Conservation (phyloP, 2,797 vertebrate species). For the Limosa lapponica region DNA sequence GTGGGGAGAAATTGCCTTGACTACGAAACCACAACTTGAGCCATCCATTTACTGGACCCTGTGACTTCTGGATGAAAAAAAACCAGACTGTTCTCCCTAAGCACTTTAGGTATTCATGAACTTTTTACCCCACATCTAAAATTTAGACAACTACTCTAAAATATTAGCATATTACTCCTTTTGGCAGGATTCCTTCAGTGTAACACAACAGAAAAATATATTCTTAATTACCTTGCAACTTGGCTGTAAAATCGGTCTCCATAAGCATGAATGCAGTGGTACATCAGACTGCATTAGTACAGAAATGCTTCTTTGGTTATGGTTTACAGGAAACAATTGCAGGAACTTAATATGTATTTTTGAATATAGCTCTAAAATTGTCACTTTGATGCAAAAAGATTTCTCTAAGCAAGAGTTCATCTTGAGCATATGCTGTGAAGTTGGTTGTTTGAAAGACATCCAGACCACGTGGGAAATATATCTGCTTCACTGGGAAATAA, state of each 20-base stretch:
- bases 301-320: background rate
- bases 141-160: background rate
- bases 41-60: rapidly evolving
- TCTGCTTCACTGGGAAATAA: slow-evolving; percentile 34
- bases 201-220: background rate
- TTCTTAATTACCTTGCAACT: background rate
- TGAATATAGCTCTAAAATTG: background rate
- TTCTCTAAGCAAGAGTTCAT: background rate
- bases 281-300: background rate
- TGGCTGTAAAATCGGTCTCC: background rate
- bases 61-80: background rate
- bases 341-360: background rate
- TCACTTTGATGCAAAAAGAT: background rate
- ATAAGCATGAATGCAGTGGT: background rate
- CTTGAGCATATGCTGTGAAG: background rate
- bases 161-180: background rate
- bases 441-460: slow-evolving; percentile 7
- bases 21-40: background rate
- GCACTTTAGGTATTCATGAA: background rate
- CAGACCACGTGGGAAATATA: background rate
- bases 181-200: background rate
- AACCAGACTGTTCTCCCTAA: background rate
- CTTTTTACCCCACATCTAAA: background rate
- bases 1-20: background rate
- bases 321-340: background rate